Percentiles rank a stretch among this genome's conserved stretches.
Conservation (phyloP, 2,113 vertebrate genomes). For the Myotis lucifugus region DNA sequence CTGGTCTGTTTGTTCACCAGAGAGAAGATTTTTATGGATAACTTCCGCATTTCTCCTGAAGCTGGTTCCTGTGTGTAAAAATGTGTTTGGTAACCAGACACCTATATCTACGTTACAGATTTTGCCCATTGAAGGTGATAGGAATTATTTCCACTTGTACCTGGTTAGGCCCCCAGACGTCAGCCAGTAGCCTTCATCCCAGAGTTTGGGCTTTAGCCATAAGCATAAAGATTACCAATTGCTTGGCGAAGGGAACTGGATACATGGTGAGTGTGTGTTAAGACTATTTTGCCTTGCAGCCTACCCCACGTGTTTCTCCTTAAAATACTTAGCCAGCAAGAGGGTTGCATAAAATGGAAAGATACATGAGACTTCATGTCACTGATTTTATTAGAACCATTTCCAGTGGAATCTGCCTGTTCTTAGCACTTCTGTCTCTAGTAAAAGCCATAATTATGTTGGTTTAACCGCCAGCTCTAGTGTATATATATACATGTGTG, state of each 20-base stretch:
- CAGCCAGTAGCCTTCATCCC: neutral
- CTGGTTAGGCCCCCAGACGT: neutral
- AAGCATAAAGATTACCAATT: neutral
- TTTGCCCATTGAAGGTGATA: neutral
- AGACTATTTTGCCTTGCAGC: neutral
- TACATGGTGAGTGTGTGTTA: neutral
- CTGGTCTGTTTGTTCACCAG: constrained; percentile 14
- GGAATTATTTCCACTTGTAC: neutral
- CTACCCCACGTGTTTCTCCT: neutral
- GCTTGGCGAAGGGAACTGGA: neutral
- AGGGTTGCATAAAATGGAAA: neutral
- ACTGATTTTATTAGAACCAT: neutral
- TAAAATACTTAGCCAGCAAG: neutral
- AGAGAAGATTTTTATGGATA: neutral
- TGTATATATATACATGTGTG: constrained; percentile 47
- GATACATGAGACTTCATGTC: neutral
- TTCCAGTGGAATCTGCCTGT: neutral
- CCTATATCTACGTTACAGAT: neutral
- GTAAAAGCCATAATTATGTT: constrained; percentile 69
- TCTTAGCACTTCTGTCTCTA: constrained; percentile 34
- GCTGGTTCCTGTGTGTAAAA: neutral
- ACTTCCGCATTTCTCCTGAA: neutral
- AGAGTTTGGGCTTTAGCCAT: neutral
- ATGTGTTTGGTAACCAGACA: neutral
- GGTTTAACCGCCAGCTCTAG: constrained; percentile 9